phyloP scores from a whole-genome alignment of 2,888 invertebrate genomes.

The Cheilosia variabilis region DNA sequence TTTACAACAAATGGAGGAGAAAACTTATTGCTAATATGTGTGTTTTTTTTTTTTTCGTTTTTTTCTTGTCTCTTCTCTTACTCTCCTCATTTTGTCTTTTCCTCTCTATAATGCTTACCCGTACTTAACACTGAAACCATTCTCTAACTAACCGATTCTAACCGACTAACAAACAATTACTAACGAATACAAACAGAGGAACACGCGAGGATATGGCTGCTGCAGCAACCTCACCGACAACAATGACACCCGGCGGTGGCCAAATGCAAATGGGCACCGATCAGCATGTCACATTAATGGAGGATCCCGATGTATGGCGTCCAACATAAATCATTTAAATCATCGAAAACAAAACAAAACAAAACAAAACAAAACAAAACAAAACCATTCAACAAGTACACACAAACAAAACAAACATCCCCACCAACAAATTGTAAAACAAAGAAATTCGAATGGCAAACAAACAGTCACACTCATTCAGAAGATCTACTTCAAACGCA shows the following conservation, averaged over 20 bases:
- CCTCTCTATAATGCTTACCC: constrained; percentile 76
- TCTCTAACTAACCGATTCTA: constrained; percentile 59
- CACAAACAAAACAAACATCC: constrained; percentile 65
- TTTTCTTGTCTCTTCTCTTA: constrained; percentile 77
- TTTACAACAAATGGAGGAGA: constrained; percentile 53
- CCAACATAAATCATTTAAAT: constrained; percentile 89
- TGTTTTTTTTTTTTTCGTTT: constrained; percentile 76
- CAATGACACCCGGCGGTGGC: constrained; percentile 85
- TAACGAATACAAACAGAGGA: constrained; percentile 85
- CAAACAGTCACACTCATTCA: constrained; percentile 41
- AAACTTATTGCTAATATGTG: constrained; percentile 71
- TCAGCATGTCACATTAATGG: constrained; percentile 93
- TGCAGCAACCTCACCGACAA: constrained; percentile 88
- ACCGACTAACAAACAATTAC: constrained; percentile 40
- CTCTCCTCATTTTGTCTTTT: constrained; percentile 64
- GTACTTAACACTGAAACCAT: constrained; percentile 62
- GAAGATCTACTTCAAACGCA: constrained; percentile 23
- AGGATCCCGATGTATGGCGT: constrained; percentile 96
- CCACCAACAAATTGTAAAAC: constrained; percentile 73
- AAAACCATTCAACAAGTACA: constrained; percentile 52
- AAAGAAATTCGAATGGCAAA: constrained; percentile 36
- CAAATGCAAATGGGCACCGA: constrained; percentile 84
- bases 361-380: constrained; percentile 44
- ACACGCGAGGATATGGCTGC: constrained; percentile 94
- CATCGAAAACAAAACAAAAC: constrained; percentile 25